Evolutionary conservation across 1,140 invertebrate genomes (phyloP).

Genomic region (Hyles euphorbiae): DNA sequence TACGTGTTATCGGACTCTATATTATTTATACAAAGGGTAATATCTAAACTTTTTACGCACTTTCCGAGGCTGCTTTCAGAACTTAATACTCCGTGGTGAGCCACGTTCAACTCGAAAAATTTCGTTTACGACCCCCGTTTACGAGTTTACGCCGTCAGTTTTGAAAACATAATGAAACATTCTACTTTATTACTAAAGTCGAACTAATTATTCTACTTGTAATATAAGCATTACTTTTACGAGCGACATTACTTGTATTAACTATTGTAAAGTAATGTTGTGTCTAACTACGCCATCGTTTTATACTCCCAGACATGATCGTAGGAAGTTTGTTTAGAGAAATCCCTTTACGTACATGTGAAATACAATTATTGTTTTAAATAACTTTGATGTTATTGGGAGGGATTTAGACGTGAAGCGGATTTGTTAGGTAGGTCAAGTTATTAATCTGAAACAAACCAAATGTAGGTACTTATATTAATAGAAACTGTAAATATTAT

Average conservation of each 20-base stretch:
- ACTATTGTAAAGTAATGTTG: conserved; percentile 1
- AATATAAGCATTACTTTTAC: conserved; percentile 16
- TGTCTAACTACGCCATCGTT: neutral
- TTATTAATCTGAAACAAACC: too few relatives aligned
- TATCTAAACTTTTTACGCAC: conserved; percentile 20
- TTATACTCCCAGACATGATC: too few relatives aligned
- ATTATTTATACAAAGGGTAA: conserved; percentile 14
- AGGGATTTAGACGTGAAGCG: too few relatives aligned
- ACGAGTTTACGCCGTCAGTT: conserved; percentile 15
- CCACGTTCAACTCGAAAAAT: conserved; percentile 21
- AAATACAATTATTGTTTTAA: too few relatives aligned
- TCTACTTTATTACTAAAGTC: conserved; percentile 15
- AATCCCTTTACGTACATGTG: too few relatives aligned
- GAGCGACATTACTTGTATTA: neutral
- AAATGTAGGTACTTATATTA: too few relatives aligned
- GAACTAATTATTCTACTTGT: conserved; percentile 19
- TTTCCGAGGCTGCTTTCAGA: conserved; percentile 9
- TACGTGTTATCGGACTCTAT: neutral
- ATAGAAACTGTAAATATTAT: too few relatives aligned
- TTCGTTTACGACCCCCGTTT: conserved; percentile 27
- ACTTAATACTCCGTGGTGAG: conserved; percentile 23
- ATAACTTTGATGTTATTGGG: too few relatives aligned
- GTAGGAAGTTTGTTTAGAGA: too few relatives aligned
- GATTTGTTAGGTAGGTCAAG: too few relatives aligned
- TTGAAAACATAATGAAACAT: conserved; percentile 18